Evolutionary conservation across 1,140 invertebrate species (phyloP).

Genomic region (Choristoneura fumiferana): DNA sequence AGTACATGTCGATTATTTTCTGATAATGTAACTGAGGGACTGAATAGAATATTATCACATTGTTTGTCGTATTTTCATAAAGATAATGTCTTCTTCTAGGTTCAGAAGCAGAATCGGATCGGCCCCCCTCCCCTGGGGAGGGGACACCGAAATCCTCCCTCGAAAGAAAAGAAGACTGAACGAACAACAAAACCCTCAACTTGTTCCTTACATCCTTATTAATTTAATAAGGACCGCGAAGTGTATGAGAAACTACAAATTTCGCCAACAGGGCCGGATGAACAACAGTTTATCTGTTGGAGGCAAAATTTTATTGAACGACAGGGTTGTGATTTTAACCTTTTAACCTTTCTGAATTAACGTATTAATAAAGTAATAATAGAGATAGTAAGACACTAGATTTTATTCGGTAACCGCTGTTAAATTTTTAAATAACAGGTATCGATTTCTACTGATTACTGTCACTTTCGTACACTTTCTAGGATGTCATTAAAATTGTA

Average conservation of each 20-base stretch:
- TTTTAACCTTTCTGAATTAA: conserved; percentile 7
- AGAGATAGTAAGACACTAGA: no score
- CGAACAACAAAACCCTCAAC: conserved; percentile 16
- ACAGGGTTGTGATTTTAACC: not conserved
- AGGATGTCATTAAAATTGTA: no score
- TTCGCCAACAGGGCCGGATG: not conserved
- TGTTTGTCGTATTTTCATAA: no score
- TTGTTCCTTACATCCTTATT: not conserved
- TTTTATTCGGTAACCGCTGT: no score
- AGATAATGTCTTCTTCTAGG: no score
- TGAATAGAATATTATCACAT: no score
- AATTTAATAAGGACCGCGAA: not conserved
- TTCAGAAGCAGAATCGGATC: conserved; percentile 51
- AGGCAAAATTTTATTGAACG: not conserved
- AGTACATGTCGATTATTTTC: no score
- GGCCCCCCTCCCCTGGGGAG: conserved; percentile 48
- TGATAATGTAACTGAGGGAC: no score
- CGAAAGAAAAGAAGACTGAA: conserved; percentile 72
- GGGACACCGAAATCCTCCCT: conserved; percentile 47
- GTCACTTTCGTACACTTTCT: no score
- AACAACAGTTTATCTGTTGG: not conserved
- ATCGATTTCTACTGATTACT: no score
- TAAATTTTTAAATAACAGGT: no score
- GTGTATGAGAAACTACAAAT: not conserved
- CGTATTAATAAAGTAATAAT: no score